phyloP scores from a whole-genome alignment of 2,888 invertebrate species.

The Drosophila kuntzei region DNA sequence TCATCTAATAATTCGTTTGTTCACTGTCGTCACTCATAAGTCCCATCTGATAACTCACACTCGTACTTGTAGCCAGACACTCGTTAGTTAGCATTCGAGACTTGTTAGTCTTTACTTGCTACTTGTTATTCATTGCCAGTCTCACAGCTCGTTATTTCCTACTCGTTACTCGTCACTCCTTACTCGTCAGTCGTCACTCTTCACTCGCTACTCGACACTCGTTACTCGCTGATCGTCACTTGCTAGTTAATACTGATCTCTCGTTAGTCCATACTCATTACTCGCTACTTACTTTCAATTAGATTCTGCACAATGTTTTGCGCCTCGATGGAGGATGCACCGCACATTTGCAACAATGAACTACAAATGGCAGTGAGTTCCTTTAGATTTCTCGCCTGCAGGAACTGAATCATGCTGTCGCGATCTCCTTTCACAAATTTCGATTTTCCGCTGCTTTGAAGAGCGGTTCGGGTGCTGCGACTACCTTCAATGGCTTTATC shows the following conservation, averaged over 20 bases:
- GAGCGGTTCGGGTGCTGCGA: constrained; percentile 54
- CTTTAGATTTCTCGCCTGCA: constrained; percentile 39
- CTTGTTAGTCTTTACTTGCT: not conserved
- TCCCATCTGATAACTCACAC: too few relatives aligned
- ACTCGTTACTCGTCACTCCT: not conserved
- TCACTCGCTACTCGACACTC: not conserved
- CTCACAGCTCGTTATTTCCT: not conserved
- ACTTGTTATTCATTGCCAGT: not conserved
- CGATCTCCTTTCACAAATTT: constrained; percentile 48
- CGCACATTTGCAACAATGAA: constrained; percentile 57
- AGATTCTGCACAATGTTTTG: constrained; percentile 61
- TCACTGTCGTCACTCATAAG: too few relatives aligned
- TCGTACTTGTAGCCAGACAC: not conserved
- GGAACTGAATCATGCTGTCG: constrained; percentile 51
- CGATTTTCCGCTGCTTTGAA: constrained; percentile 5
- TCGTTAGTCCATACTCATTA: not conserved
- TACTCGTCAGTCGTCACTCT: not conserved
- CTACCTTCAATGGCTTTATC: constrained; percentile 25
- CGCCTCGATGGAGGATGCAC: constrained; percentile 53
- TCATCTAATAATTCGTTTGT: too few relatives aligned
- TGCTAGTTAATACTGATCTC: not conserved
- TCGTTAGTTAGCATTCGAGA: not conserved
- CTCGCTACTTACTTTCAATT: constrained; percentile 57
- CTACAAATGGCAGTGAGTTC: constrained; percentile 56
- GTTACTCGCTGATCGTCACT: not conserved